These are phyloP conservation scores for Parnassius glacialis DNA, from an alignment of 2,888 invertebrate genomes.

Conservation along the genomic window DNA sequence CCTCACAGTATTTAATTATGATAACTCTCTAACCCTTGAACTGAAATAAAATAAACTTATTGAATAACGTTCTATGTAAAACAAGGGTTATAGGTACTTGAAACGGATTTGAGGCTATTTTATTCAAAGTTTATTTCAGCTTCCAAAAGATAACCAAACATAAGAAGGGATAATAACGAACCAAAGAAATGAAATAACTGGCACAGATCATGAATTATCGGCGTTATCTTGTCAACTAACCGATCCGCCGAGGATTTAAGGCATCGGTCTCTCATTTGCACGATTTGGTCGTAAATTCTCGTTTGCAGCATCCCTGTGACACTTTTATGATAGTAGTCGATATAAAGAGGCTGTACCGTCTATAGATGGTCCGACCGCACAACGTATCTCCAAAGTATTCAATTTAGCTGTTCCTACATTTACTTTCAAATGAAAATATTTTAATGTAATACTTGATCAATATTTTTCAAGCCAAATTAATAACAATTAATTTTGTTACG, in stretches of 20 bases:
- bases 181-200: constrained; percentile 32
- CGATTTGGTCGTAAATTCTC: constrained; percentile 68
- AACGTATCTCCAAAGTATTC: constrained; percentile 23
- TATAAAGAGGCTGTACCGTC: constrained; percentile 34
- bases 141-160: constrained; percentile 24
- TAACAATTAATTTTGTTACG: no score
- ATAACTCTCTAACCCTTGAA: no score
- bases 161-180: constrained; percentile 32
- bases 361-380: constrained; percentile 34
- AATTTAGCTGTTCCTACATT: constrained; percentile 27
- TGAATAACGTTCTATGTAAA: no score
- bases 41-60: no score
- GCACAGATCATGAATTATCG: constrained; percentile 55
- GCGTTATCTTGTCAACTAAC: constrained; percentile 64
- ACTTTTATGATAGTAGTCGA: constrained; percentile 65
- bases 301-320: constrained; percentile 70
- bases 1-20: no score
- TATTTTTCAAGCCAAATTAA: neutral
- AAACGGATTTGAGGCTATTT: no score
- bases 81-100: no score
- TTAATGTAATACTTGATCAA: constrained; percentile 9
- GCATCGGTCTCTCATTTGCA: constrained; percentile 71
- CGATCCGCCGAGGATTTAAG: constrained; percentile 58
- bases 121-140: neutral
- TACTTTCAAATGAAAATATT: constrained; percentile 20